A percentile compares a stretch with the other conserved stretches of the same genome.
Evolutionary conservation across 2,113 vertebrate genomes (phyloP).

Genomic region (Hyaena hyaena): DNA sequence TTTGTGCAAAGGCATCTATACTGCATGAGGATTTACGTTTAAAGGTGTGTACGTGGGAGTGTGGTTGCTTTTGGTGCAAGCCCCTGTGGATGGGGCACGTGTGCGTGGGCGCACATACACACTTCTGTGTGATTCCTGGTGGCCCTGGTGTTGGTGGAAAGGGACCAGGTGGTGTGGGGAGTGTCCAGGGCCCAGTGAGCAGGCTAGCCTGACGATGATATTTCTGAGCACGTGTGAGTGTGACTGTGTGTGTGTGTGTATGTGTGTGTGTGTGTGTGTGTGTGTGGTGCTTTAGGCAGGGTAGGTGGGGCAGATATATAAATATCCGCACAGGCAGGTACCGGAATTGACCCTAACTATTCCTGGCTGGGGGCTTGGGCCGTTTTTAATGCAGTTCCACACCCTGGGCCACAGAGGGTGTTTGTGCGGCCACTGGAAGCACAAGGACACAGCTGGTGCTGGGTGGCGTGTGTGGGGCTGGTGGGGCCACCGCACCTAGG

Average conservation of each 20-base stretch:
- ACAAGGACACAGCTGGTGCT: conserved; percentile 47
- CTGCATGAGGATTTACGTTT: not conserved
- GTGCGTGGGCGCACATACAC: accelerated
- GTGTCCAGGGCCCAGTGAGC: not conserved
- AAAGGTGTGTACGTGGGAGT: not conserved
- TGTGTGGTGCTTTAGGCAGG: not conserved
- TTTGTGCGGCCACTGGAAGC: conserved; percentile 49
- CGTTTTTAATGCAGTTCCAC: conserved; percentile 60
- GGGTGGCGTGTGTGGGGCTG: conserved; percentile 36
- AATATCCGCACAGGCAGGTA: conserved; percentile 67
- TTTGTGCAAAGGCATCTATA: not conserved
- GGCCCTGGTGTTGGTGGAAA: not conserved
- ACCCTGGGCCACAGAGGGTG: conserved; percentile 64
- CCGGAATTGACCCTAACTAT: conserved; percentile 57
- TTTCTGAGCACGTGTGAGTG: not conserved
- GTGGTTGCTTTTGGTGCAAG: not conserved
- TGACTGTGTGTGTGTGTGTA: not conserved
- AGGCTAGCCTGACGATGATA: not conserved
- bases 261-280: no score
- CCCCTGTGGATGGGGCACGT: not conserved
- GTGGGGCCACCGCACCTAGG: not conserved
- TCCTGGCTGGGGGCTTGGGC: conserved; percentile 59
- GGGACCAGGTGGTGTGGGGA: no score
- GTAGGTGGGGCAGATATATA: not conserved
- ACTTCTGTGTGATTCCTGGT: not conserved